Evolutionary conservation across 1,140 invertebrate genomes (phyloP), one percentile per base, ranked within the genome.

Genomic region (Tetragonula clypearis): DNA sequence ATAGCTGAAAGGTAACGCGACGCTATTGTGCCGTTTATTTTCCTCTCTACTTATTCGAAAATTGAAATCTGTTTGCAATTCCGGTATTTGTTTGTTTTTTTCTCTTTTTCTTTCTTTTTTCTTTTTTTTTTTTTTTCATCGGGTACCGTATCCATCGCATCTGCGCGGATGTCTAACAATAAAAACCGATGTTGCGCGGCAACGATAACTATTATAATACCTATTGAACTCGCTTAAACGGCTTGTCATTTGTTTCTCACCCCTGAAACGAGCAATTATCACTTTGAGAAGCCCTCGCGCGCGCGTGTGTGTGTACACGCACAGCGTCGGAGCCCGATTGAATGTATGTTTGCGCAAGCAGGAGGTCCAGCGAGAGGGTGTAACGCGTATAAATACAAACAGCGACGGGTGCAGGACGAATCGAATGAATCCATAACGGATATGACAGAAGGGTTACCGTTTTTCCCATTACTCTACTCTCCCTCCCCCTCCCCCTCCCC

Each of bases 401-500:
- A 58, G 23, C 58, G 53, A 49, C 56, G 30, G 19, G 53, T 69
- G 41, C 86, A 58, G 76, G 73, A 26, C 53, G 82, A 85, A 87
- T 85, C 82, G 82, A 89, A 90, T 76, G 89, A 90, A 89, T 90
- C 88, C 83, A 87, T 87, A 87, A 82, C 88, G 89, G 89, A 90
- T 90, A 90, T 90, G 89, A 90, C 88, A 82, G 86, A 87, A 90
- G 89, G 89, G 88, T 89, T 90, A 90, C 86, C 86, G 88, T 90
- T 90, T 90, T 90, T 86, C 88, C 89, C 88, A 90, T 90, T 90
- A 90, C 88, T 89, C 87, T 68, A 53, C 76, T 30, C 30, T 1
- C 30, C 1, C 30, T 30, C 30, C 30, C 30, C 1, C 30, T 30
- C 30, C 30, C 30, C 30, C 1, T 1, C 30, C 62, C 78, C 58